Percentiles rank a stretch among this genome's conserved stretches.
These are phyloP conservation scores for Sardina pilchardus DNA, from an alignment of 2,113 vertebrate genomes.

Conservation along the genomic window DNA sequence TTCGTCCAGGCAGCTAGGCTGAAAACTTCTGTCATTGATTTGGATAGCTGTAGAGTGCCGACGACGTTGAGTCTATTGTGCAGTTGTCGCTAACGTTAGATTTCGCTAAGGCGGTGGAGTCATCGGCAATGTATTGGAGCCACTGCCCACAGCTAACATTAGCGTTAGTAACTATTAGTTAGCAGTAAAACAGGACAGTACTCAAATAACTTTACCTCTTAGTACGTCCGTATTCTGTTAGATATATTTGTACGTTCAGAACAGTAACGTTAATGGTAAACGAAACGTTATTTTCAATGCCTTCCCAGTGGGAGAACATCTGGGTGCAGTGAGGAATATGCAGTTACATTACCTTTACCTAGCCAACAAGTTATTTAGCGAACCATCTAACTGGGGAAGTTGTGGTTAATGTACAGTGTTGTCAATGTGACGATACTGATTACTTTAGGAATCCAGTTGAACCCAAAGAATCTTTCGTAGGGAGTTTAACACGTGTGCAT, in stretches of 20 bases:
- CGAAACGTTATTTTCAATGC: neutral
- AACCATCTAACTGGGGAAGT: neutral
- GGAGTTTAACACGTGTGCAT: neutral
- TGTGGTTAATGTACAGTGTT: neutral
- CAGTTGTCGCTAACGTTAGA: neutral
- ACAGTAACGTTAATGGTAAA: neutral
- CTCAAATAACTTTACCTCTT: neutral
- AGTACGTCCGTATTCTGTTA: neutral
- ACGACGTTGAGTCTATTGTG: constrained; percentile 28
- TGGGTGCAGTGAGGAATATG: neutral
- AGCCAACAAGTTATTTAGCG: neutral
- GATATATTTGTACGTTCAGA: neutral
- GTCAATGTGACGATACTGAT: neutral
- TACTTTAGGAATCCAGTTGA: neutral
- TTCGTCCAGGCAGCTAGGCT: neutral
- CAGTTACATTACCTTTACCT: neutral
- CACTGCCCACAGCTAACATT: constrained; percentile 6
- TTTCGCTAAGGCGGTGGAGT: neutral
- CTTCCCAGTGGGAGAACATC: neutral
- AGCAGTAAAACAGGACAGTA: neutral
- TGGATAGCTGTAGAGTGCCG: neutral
- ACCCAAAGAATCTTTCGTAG: neutral
- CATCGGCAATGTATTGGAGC: neutral
- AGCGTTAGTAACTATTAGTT: neutral
- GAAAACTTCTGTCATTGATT: constrained; percentile 19